Percentiles rank a stretch among this genome's conserved stretches.
phyloP scores from a whole-genome alignment of 2,888 invertebrate species.

The Eupithecia inturbata region DNA sequence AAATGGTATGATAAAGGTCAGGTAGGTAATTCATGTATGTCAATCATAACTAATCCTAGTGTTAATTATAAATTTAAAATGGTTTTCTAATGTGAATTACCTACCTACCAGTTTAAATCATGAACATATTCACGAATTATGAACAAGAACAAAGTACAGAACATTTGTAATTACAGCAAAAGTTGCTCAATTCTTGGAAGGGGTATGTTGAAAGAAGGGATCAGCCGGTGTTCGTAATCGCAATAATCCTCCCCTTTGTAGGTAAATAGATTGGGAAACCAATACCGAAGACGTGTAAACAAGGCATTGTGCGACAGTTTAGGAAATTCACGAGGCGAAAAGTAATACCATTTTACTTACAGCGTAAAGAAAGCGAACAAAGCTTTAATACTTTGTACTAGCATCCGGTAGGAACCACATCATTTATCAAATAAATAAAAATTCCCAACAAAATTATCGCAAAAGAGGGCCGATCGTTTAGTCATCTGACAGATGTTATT shows the following conservation, averaged over 20 bases:
- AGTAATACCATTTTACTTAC: slow-evolving; percentile 60
- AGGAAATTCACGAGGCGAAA: slow-evolving; percentile 28
- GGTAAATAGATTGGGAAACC: slow-evolving; percentile 65
- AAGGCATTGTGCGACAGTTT: slow-evolving; percentile 60
- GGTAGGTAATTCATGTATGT: background rate
- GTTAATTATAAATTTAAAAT: background rate
- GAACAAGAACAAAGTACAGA: slow-evolving; percentile 39
- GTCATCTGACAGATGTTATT: slow-evolving; percentile 26
- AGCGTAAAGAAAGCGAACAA: slow-evolving; percentile 54
- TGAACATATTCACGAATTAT: slow-evolving; percentile 36
- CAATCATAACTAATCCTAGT: background rate
- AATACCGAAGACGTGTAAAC: slow-evolving; percentile 79
- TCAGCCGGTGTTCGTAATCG: slow-evolving; percentile 35
- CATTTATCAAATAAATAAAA: slow-evolving; percentile 69
- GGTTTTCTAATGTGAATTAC: background rate
- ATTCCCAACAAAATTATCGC: slow-evolving; percentile 63
- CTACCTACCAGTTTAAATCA: background rate
- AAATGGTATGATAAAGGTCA: background rate
- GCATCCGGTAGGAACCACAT: slow-evolving; percentile 68
- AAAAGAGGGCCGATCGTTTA: slow-evolving; percentile 63
- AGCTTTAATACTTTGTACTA: slow-evolving; percentile 63
- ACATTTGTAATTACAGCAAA: slow-evolving; percentile 23
- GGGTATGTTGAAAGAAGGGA: slow-evolving; percentile 4
- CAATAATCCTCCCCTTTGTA: slow-evolving; percentile 80
- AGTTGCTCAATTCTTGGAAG: slow-evolving; percentile 1